These are phyloP conservation scores for Chrysolina haemoptera DNA, from an alignment of 2,888 invertebrate genomes.

Conservation along the genomic window DNA sequence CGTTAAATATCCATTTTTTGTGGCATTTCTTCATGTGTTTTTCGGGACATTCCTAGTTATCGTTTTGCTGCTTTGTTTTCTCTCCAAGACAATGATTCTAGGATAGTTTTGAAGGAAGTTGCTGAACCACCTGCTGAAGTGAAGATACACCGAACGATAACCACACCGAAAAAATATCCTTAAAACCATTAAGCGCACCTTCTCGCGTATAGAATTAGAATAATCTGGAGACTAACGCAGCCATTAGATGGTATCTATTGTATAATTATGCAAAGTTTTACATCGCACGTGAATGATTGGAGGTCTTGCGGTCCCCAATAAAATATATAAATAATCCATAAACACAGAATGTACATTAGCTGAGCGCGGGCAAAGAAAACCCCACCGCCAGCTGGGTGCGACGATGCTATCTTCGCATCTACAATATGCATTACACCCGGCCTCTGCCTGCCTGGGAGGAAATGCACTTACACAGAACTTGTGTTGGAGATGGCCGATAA, in stretches of 20 bases:
- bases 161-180: neutral
- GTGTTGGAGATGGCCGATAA: slow-evolving; percentile 64
- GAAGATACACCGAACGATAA: neutral
- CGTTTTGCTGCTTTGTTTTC: no score
- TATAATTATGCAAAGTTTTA: slow-evolving; percentile 51
- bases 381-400: slow-evolving; percentile 13
- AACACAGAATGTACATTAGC: slow-evolving; percentile 63
- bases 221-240: slow-evolving; percentile 46
- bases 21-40: no score
- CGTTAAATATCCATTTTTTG: no score
- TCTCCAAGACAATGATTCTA: neutral
- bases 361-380: slow-evolving; percentile 22
- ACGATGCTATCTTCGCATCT: slow-evolving; percentile 47
- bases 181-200: slow-evolving; percentile 34
- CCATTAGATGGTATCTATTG: slow-evolving; percentile 51
- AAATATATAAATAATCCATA: slow-evolving; percentile 60
- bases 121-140: neutral
- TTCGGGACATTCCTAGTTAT: no score
- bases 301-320: slow-evolving; percentile 55
- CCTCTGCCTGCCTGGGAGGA: slow-evolving; percentile 60
- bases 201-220: slow-evolving; percentile 48
- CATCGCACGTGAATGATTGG: slow-evolving; percentile 58
- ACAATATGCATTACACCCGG: slow-evolving; percentile 59
- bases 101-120: neutral
- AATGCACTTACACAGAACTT: slow-evolving; percentile 65